phyloP scores from a whole-genome alignment of 2,888 invertebrate genomes.

The Rhagonycha lutea region DNA sequence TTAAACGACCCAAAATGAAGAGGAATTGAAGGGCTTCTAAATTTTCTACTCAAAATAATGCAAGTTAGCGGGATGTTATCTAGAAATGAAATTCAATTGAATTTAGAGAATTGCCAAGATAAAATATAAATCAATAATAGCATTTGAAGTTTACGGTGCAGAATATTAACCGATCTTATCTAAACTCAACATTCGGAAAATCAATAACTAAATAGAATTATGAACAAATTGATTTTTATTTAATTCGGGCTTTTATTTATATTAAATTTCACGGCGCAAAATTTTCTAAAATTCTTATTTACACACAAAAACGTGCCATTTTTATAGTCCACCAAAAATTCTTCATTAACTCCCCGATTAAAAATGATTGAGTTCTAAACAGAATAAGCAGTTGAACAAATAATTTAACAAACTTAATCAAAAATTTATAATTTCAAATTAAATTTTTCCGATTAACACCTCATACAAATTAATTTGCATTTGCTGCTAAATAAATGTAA shows the following conservation, averaged over 20 bases:
- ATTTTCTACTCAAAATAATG: neutral
- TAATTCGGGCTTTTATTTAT: neutral
- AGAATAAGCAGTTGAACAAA: no score
- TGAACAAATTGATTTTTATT: neutral
- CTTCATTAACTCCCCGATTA: neutral
- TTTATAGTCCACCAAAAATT: neutral
- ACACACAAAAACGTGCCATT: neutral
- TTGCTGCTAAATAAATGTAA: no score
- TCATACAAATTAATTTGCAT: no score
- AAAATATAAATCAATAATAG: conserved; percentile 4
- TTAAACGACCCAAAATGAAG: neutral
- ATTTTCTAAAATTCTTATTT: neutral
- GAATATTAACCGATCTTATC: conserved; percentile 2
- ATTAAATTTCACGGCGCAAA: neutral
- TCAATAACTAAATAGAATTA: conserved; percentile 4
- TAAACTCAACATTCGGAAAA: neutral
- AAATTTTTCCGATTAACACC: no score
- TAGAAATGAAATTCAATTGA: conserved; percentile 4
- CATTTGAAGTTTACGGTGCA: conserved; percentile 5
- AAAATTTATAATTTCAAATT: no score
- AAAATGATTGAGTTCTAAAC: neutral
- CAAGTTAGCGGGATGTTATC: conserved; percentile 1
- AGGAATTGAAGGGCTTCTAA: neutral
- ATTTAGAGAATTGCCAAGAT: conserved; percentile 4
- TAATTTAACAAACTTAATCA: no score